These are phyloP conservation scores for Drosophila mayri DNA, from an alignment of 1,140 invertebrate species.

Conservation along the genomic window DNA sequence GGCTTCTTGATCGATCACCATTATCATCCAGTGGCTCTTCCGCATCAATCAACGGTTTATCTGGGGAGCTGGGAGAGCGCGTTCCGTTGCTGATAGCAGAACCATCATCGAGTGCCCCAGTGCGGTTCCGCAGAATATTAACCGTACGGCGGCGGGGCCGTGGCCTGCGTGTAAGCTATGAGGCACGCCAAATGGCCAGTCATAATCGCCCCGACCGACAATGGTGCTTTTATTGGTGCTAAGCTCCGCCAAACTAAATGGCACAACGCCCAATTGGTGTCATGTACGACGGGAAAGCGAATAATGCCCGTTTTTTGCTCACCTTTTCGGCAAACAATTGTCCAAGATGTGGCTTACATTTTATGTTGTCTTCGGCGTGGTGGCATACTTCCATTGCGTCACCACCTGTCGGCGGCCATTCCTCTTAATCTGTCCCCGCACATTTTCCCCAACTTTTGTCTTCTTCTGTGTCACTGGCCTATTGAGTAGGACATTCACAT, in stretches of 20 bases:
- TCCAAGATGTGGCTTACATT: slow-evolving; percentile 43
- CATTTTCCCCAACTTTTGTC: slow-evolving; percentile 19
- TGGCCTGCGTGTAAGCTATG: slow-evolving; percentile 28
- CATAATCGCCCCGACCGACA: slow-evolving; percentile 52
- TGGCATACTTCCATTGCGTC: slow-evolving; percentile 77
- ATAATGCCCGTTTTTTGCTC: slow-evolving; percentile 46
- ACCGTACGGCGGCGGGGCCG: slow-evolving; percentile 31
- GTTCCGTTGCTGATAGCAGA: slow-evolving; percentile 36
- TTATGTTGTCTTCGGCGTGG: slow-evolving; percentile 35
- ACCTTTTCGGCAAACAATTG: slow-evolving; percentile 48
- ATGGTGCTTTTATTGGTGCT: slow-evolving; percentile 69
- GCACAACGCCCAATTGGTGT: slow-evolving; percentile 58
- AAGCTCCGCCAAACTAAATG: slow-evolving; percentile 59
- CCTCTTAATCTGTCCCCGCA: slow-evolving; percentile 20
- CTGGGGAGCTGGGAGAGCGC: slow-evolving; percentile 15
- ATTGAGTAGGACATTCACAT: slow-evolving; percentile 75
- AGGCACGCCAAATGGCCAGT: slow-evolving; percentile 33
- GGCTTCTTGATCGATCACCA: slow-evolving; percentile 54
- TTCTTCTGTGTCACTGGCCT: slow-evolving; percentile 66
- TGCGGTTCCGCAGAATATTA: slow-evolving; percentile 38
- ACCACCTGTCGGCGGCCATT: slow-evolving; percentile 20
- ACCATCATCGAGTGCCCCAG: slow-evolving; percentile 34
- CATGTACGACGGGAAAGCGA: slow-evolving; percentile 48
- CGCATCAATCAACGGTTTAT: slow-evolving; percentile 64
- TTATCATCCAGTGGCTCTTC: slow-evolving; percentile 58